phyloP scores from a whole-genome alignment of 2,797 vertebrate species.

The Alectoris magna region DNA sequence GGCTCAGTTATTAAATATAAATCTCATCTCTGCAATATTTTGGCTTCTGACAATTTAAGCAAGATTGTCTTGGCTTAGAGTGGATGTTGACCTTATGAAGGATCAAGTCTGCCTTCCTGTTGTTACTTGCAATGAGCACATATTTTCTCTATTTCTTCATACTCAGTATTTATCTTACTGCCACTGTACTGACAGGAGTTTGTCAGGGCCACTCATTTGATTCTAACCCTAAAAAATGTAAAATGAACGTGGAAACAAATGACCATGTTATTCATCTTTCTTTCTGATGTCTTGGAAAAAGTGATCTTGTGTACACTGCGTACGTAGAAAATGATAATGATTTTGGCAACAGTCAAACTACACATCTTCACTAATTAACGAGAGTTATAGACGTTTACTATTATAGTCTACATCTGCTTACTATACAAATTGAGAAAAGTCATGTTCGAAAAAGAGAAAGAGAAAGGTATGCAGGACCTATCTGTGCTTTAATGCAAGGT shows the following conservation, averaged over 20 bases:
- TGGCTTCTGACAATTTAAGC: slow-evolving; percentile 46
- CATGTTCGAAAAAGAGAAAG: not conserved
- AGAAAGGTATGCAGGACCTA: not conserved
- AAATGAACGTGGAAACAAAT: not conserved
- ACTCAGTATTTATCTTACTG: not conserved
- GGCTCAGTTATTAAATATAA: slow-evolving; percentile 49
- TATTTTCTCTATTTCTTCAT: slow-evolving; percentile 33
- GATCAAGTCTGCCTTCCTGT: slow-evolving; percentile 59
- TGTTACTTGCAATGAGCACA: slow-evolving; percentile 46
- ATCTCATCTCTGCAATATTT: slow-evolving; percentile 53
- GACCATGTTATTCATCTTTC: not conserved
- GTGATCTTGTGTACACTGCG: not conserved
- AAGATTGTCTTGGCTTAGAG: slow-evolving; percentile 47
- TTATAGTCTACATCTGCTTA: not conserved
- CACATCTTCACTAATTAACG: not conserved
- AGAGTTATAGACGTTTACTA: not conserved
- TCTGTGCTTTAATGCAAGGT: not conserved
- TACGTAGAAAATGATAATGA: not conserved
- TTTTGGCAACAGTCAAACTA: not conserved
- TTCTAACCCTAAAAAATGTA: not conserved
- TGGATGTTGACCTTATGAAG: slow-evolving; percentile 54
- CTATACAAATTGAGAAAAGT: not conserved
- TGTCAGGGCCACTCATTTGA: not conserved
- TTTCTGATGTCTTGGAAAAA: not conserved
- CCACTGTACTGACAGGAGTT: not conserved